Conservation (phyloP, 2,797 vertebrate species). For the Gouania willdenowi region DNA sequence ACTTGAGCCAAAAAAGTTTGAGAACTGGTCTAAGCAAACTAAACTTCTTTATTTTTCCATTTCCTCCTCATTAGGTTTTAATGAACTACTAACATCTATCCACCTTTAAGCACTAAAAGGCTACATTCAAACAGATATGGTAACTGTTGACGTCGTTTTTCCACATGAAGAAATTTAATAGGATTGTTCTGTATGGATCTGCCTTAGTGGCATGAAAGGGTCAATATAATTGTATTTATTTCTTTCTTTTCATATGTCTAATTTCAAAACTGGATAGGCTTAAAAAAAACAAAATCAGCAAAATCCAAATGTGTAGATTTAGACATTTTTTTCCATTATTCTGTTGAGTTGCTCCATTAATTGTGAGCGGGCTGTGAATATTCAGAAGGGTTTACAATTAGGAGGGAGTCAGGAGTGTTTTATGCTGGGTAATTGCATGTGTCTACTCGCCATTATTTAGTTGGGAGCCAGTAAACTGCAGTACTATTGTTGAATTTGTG, state of each 20-base stretch:
- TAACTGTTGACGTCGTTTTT: constrained; percentile 9
- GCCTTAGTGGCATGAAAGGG: constrained; percentile 19
- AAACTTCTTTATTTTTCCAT: too few species aligned
- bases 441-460: constrained; percentile 35
- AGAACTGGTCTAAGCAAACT: too few species aligned
- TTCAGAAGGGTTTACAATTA: constrained; percentile 71
- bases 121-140: constrained; percentile 5
- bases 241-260: constrained; percentile 45
- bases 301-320: constrained; percentile 45
- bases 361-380: constrained; percentile 68
- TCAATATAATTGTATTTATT: too few species aligned
- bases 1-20: too few species aligned
- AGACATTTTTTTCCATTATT: constrained; percentile 33
- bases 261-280: constrained; percentile 41
- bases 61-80: too few species aligned
- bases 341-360: constrained; percentile 61
- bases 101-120: too few species aligned
- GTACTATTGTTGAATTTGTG: constrained; percentile 49
- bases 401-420: constrained; percentile 66
- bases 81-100: too few species aligned
- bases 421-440: constrained; percentile 60
- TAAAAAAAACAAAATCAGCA: constrained; percentile 55
- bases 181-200: constrained; percentile 19
- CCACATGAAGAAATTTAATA: neutral
- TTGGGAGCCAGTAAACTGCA: constrained; percentile 31